Base-by-base conservation (phyloP, 2,888 invertebrate genomes). In the Sinohyriopsis cumingii region DNA sequence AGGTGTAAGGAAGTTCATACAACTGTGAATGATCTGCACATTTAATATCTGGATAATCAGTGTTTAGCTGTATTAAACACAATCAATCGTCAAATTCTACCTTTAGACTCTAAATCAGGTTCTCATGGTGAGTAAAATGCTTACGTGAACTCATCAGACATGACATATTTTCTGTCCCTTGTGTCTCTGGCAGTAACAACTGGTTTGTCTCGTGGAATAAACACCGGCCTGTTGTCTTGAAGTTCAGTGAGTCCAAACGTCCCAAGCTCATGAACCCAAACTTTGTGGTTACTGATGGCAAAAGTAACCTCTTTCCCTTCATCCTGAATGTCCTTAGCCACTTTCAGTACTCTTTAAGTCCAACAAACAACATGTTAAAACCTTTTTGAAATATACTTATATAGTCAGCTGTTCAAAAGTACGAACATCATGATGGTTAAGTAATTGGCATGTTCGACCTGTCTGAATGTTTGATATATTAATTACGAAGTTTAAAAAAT, bases 211-310 rank as follows among this genome's bases (percentile, higher is more conserved):
- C 94, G 93, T 5, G 95, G 97, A 71, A 95, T 93, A 55, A 98
- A 93, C 28, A 95, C 92, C 0, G 98, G 98, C 89, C 97, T 98
- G 83, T 97, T 97, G 20, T 94, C 94, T 86, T 94, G 93, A 5
- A 69, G 59, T 88, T 94, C 96, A 87, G 95, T 95, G 75, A 98
- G 93, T 70, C 99, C 99, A 90, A 94, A 97, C 90, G 98, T 98
- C 84, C 95, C 95, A 82, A 99, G 91, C 90, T 99, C 99, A 83
- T 96, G 94, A 72, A 95, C 94, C 93, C 98, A 98, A 84, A 98
- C 97, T 85, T 96, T 96, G 90, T 95, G 96, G 89, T 95, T 94
- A 90, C 97, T 95, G 80, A 99, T 92, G 1, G 98, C 98, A 91
- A 98, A 99, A 81, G 92, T 94, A 57, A 95, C 93, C 61, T 93